phyloP scores from a whole-genome alignment of 2,888 invertebrate genomes.

The Hirudinaria manillensis region DNA sequence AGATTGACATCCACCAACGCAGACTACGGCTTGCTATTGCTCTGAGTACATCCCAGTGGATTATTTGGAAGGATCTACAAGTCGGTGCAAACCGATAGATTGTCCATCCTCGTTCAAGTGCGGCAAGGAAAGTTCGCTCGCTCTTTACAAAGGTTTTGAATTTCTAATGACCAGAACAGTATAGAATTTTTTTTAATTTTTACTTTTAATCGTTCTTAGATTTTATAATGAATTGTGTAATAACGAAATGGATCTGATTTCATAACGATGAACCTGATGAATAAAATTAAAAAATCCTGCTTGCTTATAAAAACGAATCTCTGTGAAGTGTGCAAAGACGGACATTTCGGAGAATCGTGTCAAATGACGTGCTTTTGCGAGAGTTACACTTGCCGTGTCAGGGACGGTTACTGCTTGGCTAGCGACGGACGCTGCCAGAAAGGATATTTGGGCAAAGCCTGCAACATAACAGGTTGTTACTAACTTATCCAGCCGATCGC shows the following conservation, averaged over 20 bases:
- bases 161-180: background rate
- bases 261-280: too few species aligned
- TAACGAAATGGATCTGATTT: too few species aligned
- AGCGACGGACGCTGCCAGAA: background rate
- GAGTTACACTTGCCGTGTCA: background rate
- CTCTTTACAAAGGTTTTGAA: constrained; percentile 13
- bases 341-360: constrained; percentile 3
- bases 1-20: background rate
- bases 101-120: constrained; percentile 20
- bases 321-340: background rate
- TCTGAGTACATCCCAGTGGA: constrained; percentile 3
- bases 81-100: background rate
- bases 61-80: background rate
- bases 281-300: too few species aligned
- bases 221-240: too few species aligned
- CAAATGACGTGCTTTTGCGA: constrained; percentile 7
- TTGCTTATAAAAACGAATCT: too few species aligned
- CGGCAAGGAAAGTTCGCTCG: constrained; percentile 18
- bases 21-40: constrained; percentile 15
- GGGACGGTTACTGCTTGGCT: constrained; percentile 14
- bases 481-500: background rate
- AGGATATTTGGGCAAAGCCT: constrained; percentile 20
- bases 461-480: constrained; percentile 27
- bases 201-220: background rate
- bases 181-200: background rate